Percentiles rank a stretch among this genome's conserved stretches.
These are phyloP conservation scores for Serranus cabrilla DNA, from an alignment of 2,797 vertebrate genomes.

Conservation along the genomic window DNA sequence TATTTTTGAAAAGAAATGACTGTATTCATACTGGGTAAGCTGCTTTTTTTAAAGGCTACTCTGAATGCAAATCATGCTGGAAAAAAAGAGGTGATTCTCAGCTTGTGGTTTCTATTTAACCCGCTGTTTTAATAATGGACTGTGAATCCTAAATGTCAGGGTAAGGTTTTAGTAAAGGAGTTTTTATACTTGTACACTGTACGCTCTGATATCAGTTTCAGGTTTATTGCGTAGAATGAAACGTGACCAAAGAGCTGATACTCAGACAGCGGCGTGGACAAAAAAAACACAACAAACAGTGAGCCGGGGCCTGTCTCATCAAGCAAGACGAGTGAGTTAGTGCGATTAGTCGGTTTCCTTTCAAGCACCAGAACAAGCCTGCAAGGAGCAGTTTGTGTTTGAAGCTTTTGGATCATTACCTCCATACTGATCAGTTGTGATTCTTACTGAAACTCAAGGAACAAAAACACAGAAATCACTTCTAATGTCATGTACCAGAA, in stretches of 20 bases:
- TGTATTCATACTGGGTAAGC: conserved; percentile 27
- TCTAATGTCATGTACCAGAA: conserved; percentile 18
- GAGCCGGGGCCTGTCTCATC: conserved; percentile 25
- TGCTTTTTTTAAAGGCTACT: conserved; percentile 32
- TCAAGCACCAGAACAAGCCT: conserved; percentile 10
- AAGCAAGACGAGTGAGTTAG: conserved; percentile 16
- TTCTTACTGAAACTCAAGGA: background rate
- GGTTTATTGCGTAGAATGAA: conserved; percentile 12
- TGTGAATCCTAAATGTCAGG: conserved; percentile 57
- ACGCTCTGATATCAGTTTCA: conserved; percentile 29
- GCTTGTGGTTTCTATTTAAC: conserved; percentile 38
- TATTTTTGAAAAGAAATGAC: conserved; percentile 41
- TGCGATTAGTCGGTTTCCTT: background rate
- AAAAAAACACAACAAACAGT: conserved; percentile 1
- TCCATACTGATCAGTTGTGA: background rate
- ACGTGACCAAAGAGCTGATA: conserved; percentile 41
- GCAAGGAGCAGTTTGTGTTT: conserved; percentile 9
- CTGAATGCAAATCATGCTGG: conserved; percentile 69
- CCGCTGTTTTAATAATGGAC: conserved; percentile 45
- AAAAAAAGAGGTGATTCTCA: conserved; percentile 42
- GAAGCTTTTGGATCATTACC: background rate
- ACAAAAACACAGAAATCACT: background rate
- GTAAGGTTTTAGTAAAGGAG: conserved; percentile 8
- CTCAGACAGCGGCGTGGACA: background rate
- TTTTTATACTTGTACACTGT: conserved; percentile 26